A percentile compares a stretch with the other conserved stretches of the same genome.
These are phyloP conservation scores for Calliphora vicina DNA, from an alignment of 1,140 invertebrate species.

Conservation along the genomic window DNA sequence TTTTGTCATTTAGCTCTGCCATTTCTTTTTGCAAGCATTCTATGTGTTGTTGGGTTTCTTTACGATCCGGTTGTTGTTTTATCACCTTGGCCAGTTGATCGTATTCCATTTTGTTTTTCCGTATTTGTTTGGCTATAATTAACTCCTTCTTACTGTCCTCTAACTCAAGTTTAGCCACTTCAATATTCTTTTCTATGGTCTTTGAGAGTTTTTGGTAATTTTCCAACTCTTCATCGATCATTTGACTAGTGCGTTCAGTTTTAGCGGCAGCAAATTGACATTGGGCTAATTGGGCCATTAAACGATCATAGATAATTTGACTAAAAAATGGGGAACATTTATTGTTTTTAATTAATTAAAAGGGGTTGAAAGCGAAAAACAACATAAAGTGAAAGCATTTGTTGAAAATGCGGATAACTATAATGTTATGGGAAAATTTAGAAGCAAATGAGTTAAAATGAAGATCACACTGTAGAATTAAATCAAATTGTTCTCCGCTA, in stretches of 20 bases:
- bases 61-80: constrained; percentile 86
- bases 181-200: constrained; percentile 80
- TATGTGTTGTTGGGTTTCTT: constrained; percentile 80
- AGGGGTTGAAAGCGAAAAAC: too few species aligned
- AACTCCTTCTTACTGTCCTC: constrained; percentile 78
- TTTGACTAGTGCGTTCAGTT: constrained; percentile 78
- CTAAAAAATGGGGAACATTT: constrained; percentile 46
- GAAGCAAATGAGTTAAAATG: too few species aligned
- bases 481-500: too few species aligned
- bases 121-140: constrained; percentile 79
- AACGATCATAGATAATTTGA: constrained; percentile 76
- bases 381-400: too few species aligned
- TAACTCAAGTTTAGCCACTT: constrained; percentile 78
- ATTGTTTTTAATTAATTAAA: neutral
- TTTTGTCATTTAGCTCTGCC: constrained; percentile 70
- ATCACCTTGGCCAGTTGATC: constrained; percentile 92
- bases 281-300: constrained; percentile 82
- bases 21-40: constrained; percentile 79
- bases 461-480: too few species aligned
- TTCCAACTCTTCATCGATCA: constrained; percentile 84
- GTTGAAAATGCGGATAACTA: too few species aligned
- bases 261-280: constrained; percentile 90
- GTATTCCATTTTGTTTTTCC: constrained; percentile 92
- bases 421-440: too few species aligned
- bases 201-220: constrained; percentile 83